Conservation (phyloP, 2,888 invertebrate genomes). For the Melinopterus prodromus region DNA sequence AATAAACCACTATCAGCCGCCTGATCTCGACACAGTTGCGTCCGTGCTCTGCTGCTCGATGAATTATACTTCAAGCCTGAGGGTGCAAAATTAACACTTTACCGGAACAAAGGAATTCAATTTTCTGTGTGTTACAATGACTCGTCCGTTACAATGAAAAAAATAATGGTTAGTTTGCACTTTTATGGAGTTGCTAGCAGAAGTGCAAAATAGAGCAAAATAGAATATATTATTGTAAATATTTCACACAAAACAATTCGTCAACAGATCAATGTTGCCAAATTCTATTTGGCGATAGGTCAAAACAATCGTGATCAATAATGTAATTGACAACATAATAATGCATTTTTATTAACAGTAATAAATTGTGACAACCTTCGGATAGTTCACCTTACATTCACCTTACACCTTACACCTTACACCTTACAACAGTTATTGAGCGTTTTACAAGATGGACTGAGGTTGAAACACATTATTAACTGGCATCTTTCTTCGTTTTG, state of each 20-base stretch:
- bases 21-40: not conserved
- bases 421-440: slow-evolving; percentile 52
- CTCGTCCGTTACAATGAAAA: not conserved
- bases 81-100: not conserved
- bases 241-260: too few species aligned
- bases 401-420: too few species aligned
- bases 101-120: not conserved
- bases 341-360: slow-evolving; percentile 52
- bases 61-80: not conserved
- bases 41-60: not conserved
- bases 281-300: too few species aligned
- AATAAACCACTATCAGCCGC: slow-evolving; percentile 4
- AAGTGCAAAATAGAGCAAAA: too few species aligned
- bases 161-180: not conserved
- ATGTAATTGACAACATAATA: too few species aligned
- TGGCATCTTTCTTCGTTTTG: slow-evolving; percentile 50
- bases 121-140: not conserved
- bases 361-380: slow-evolving; percentile 56
- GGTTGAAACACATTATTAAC: slow-evolving; percentile 46
- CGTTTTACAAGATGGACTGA: slow-evolving; percentile 50
- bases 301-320: too few species aligned
- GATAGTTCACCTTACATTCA: slow-evolving; percentile 49
- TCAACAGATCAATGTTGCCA: too few species aligned
- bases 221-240: too few species aligned
- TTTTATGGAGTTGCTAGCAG: not conserved